These are phyloP conservation scores for Drosophila ananassae DNA, from an alignment of 1,140 invertebrate genomes.

Conservation along the genomic window DNA sequence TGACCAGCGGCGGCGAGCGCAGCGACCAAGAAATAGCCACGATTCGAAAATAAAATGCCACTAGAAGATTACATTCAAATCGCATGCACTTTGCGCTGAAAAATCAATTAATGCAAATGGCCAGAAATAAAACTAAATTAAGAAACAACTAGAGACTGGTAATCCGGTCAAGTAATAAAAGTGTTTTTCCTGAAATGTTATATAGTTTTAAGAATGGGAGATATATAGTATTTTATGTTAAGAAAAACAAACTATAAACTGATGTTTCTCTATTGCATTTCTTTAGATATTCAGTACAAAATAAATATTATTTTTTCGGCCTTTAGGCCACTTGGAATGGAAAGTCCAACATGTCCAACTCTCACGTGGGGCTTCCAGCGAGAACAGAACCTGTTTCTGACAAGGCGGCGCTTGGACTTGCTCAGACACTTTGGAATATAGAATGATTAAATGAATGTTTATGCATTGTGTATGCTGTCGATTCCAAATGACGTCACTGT, in stretches of 20 bases:
- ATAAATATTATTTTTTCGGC: background rate
- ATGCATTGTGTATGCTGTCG: conserved; percentile 72
- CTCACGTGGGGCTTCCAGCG: conserved; percentile 31
- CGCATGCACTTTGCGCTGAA: conserved; percentile 64
- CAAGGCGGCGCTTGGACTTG: conserved; percentile 57
- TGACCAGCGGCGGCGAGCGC: conserved; percentile 12
- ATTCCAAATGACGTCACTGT: conserved; percentile 74
- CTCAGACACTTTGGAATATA: conserved; percentile 68
- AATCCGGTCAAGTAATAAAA: conserved; percentile 47
- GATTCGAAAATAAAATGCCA: conserved; percentile 57
- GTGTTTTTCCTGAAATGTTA: too few species aligned
- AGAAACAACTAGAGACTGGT: background rate
- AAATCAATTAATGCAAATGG: conserved; percentile 78
- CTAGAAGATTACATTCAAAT: conserved; percentile 62
- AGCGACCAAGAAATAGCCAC: conserved; percentile 34
- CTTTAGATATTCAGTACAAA: background rate
- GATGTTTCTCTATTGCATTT: background rate
- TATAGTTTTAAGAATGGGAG: too few species aligned
- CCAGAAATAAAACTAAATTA: conserved; percentile 63
- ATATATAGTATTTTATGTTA: too few species aligned
- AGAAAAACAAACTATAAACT: background rate
- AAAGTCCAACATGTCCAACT: conserved; percentile 6
- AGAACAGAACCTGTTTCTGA: conserved; percentile 41
- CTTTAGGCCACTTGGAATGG: background rate
- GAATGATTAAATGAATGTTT: conserved; percentile 78